phyloP scores from a whole-genome alignment of 2,888 invertebrate species.

The Metopia argyrocephala region DNA sequence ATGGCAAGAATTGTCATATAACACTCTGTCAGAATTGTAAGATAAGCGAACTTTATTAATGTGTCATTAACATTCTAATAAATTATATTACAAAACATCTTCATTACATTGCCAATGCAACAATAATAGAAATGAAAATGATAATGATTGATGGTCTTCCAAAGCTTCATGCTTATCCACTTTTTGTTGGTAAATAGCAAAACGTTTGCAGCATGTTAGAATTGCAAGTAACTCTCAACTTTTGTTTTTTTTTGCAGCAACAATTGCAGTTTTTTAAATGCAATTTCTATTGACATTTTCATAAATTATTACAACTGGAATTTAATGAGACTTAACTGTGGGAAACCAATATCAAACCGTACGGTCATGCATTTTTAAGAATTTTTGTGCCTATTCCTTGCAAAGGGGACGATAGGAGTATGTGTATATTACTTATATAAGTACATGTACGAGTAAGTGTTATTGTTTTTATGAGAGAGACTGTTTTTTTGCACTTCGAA shows the following conservation, averaged over 20 bases:
- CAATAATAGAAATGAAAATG: neutral
- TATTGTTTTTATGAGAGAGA: neutral
- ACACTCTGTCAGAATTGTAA: neutral
- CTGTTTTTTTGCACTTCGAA: slow-evolving; percentile 36
- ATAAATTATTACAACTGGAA: slow-evolving; percentile 46
- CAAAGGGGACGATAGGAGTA: no score
- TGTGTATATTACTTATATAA: slow-evolving; percentile 27
- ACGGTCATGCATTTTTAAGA: slow-evolving; percentile 33
- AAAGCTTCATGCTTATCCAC: no score
- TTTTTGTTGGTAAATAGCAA: no score
- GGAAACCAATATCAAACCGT: slow-evolving; percentile 40
- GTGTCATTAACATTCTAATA: neutral
- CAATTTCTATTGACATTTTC: slow-evolving; percentile 50
- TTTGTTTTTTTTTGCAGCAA: neutral
- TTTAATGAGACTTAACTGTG: slow-evolving; percentile 52
- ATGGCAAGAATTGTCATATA: neutral
- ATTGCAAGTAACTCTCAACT: no score
- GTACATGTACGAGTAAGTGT: neutral
- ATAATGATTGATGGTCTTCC: neutral
- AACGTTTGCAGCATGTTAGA: no score
- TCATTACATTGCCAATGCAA: neutral
- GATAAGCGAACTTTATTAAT: no score
- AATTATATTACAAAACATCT: neutral
- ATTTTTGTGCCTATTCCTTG: no score
- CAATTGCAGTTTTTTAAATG: slow-evolving; percentile 39